Evolutionary conservation across 2,113 vertebrate species (phyloP), one percentile per base, ranked within the genome.

Genomic region (Plotosus lineatus): DNA sequence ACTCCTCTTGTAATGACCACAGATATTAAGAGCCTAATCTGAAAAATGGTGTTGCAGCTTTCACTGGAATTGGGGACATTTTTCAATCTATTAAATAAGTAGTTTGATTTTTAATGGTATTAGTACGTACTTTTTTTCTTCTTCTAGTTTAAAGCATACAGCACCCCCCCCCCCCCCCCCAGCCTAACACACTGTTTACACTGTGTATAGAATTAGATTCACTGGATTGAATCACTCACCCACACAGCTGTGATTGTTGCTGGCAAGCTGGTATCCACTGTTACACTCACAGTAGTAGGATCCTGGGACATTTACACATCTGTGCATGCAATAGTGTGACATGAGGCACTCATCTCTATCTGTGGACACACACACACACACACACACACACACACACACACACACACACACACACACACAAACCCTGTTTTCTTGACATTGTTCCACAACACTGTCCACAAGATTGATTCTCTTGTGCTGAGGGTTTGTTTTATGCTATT

Each of bases 231-330:
- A 44, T 23, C 48, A 89, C 96, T 97, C 94, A 98, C 97, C 97
- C 79, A 95, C 92, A 2, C 97, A 99, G 80, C 95, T 97, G 92
- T 95, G 96, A 90, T 98, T 99, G 93, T 98, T 98, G 89, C 93
- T 92, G 28, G 96, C 94, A 86, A 99, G 84, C 88, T 95, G 95
- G 92, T 97, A 95, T 53, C 97, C 97, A 2, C 88, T 79, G 50
- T 95, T 98, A 93, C 97, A 99, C 84, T 97, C 95, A 77, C 97
- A 99, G 85, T 95, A 94, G 90, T 97, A 99, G 2, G 97, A 98
- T 58, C 97, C 97, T 10, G 91, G 94, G 0, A 94, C 95, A 89
- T 99, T 99, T 81, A 98, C 93, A 28, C 97, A 99, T 85, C 92
- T 91, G 82, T 99, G 96, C 90, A 97, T 96, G 92, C 97, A 99